Base-by-base conservation (phyloP, 1,140 invertebrate species). In the Bombus waltoni region DNA sequence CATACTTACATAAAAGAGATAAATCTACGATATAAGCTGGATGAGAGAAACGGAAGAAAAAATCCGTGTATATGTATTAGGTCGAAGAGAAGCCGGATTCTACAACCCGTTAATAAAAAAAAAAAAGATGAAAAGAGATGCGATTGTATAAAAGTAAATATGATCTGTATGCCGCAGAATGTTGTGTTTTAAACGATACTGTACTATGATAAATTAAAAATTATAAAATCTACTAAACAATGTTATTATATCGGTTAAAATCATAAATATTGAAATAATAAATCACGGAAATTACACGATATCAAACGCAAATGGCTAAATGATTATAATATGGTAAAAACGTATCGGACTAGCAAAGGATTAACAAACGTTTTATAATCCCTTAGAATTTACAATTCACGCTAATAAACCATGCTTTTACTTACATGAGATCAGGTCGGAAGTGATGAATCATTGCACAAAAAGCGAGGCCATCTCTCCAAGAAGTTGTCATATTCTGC, bases 371-470 rank as follows among this genome's bases (percentile, higher is more conserved):
- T 53, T 15, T 5, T 53, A 53, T 15, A 11, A 15, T 53, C 18
- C 59, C 28, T n/a, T 62, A 1, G 10, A n/a, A 62, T n/a, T 28
- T 62, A 32, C 1, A 22, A 38, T 57, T 75, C 28, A 38, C 9
- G 25, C n/a, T 57, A 25, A 42, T 13, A 10, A 15, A 68, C 18
- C 9, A 40, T 5, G 10, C 1, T 25, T n/a, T 42, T 80, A 98
- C 98, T 98, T 96, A 99, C 98, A 99, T 99, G 86, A 99, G 96
- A 95, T 99, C 98, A 59, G 98, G 98, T 92, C 98, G 96, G 95
- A 98, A 99, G 93, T 98, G 97, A 95, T 99, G 98, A 92, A 99
- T 98, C 94, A 99, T 97, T 75, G 98, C 99, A 96, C 98, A 99
- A 95, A 99, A 99, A 47, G 98, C 98, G 71, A 99, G 96, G 75